Evolutionary conservation across 2,888 invertebrate genomes (phyloP).

Genomic region (Prosopocoilus inquinatus): DNA sequence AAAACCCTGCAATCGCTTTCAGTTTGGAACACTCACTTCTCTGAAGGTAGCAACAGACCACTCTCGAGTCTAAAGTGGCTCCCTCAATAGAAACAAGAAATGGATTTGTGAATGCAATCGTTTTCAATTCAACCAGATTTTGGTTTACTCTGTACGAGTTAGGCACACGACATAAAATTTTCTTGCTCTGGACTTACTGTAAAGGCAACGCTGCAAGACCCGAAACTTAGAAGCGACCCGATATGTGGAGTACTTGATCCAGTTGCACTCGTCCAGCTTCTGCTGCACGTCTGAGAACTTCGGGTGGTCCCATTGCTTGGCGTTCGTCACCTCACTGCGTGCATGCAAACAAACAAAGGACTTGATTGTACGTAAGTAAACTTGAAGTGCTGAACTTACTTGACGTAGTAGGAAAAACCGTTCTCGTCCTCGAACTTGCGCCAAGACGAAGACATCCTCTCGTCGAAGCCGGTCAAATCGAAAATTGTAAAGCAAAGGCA

Average conservation of each 20-base stretch:
- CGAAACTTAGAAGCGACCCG: slow-evolving; percentile 72
- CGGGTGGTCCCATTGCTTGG: slow-evolving; percentile 61
- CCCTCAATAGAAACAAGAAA: too few relatives aligned
- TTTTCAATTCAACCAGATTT: too few relatives aligned
- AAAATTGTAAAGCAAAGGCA: neutral
- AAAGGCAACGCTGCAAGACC: slow-evolving; percentile 61
- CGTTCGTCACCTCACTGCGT: slow-evolving; percentile 53
- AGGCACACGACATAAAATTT: too few relatives aligned
- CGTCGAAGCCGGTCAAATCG: neutral
- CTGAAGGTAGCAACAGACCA: too few relatives aligned
- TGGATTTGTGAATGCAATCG: too few relatives aligned
- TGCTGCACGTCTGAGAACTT: slow-evolving; percentile 59
- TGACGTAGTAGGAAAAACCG: slow-evolving; percentile 60
- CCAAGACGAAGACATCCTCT: slow-evolving; percentile 46
- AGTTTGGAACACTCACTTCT: too few relatives aligned
- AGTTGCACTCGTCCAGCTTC: slow-evolving; percentile 62
- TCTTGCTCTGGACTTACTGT: slow-evolving; percentile 58
- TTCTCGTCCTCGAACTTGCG: slow-evolving; percentile 61
- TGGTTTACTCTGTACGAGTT: too few relatives aligned
- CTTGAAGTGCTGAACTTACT: slow-evolving; percentile 49
- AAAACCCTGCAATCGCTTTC: too few relatives aligned
- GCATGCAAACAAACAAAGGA: neutral
- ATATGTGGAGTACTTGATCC: slow-evolving; percentile 73
- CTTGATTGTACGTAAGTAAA: neutral
- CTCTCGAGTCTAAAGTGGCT: too few relatives aligned